Conservation (phyloP, 2,797 vertebrate genomes). For the Danionella dracula region DNA sequence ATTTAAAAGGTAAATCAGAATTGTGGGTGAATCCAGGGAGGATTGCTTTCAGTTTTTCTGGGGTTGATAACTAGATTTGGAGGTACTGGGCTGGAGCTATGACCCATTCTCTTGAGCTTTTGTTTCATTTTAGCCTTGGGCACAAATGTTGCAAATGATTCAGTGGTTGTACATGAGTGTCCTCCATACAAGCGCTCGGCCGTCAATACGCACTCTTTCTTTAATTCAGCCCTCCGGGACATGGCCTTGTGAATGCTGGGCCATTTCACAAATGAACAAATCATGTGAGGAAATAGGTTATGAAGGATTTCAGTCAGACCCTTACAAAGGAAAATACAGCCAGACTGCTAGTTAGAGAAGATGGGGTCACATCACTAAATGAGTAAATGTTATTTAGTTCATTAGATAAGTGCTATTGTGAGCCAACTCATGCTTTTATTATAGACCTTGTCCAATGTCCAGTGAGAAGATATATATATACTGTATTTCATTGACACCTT, state of each 20-base stretch:
- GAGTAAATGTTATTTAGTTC: too few species aligned
- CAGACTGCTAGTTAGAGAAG: not conserved
- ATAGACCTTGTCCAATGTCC: too few species aligned
- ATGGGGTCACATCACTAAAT: too few species aligned
- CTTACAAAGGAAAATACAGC: not conserved
- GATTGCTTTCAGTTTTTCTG: slow-evolving; percentile 19
- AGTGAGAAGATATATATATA: too few species aligned
- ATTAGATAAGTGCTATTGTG: too few species aligned
- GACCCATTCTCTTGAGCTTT: too few species aligned
- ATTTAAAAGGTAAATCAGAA: slow-evolving; percentile 53
- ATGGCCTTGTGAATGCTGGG: slow-evolving; percentile 62
- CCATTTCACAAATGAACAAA: slow-evolving; percentile 47
- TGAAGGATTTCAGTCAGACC: slow-evolving; percentile 4
- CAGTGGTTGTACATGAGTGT: slow-evolving; percentile 13
- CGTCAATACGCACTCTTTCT: slow-evolving; percentile 66
- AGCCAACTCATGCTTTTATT: too few species aligned
- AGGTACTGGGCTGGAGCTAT: slow-evolving; percentile 18
- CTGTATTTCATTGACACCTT: too few species aligned
- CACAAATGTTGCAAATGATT: slow-evolving; percentile 25
- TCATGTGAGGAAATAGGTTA: slow-evolving; percentile 16
- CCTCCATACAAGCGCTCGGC: slow-evolving; percentile 44
- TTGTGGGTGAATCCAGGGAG: slow-evolving; percentile 20
- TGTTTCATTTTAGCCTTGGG: slow-evolving; percentile 22
- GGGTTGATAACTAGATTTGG: slow-evolving; percentile 31
- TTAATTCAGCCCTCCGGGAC: slow-evolving; percentile 62